Evolutionary conservation across 2,888 invertebrate species (phyloP), one percentile per base, ranked within the genome.

Genomic region (Thereva unica): DNA sequence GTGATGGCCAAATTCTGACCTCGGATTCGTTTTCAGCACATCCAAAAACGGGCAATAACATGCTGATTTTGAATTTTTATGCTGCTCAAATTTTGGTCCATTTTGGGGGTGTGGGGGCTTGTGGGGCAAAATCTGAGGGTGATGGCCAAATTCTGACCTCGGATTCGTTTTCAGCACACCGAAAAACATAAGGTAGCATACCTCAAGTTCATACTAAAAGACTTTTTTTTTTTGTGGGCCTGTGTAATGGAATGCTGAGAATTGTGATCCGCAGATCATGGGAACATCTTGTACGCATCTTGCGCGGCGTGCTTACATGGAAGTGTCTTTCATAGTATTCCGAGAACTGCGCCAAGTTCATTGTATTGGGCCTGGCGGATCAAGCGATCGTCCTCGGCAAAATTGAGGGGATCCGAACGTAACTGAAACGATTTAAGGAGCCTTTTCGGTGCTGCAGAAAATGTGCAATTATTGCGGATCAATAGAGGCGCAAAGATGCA

Each of bases 401-500:
- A 50, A 34, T 50, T 50, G 50, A 50, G 50, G 50, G 23, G 23
- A 50, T 50, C 50, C 34, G 23, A 23, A 50, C 23, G 23, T 34
- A 50, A 50, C 50, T 34, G 4, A 50, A 34, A 6, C 23, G 50
- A 50, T 23, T 50, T 7, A 10, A 50, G 50, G 50, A 23, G 10
- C 37, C 35, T 50, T 61, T 61, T 61, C 12, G 61, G 40, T 59
- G 50, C 50, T 59, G 50, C 50, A 61, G 61, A 23, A 61, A 61
- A 61, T 61, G 34, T 61, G 53, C 53, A 64, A 64, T 64, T 64
- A 64, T 64, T 64, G 52, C 42, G 53, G 61, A 61, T 61, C 50
- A 61, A 61, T 23, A 23, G 40, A 38, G 61, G 41, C 47, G 61
- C 23, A 50, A 10, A 50, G 23, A 23, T 50, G 40, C 47, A 6